phyloP scores from a whole-genome alignment of 92 coral and sea anemone species.

The Pocillopora meandrina region DNA sequence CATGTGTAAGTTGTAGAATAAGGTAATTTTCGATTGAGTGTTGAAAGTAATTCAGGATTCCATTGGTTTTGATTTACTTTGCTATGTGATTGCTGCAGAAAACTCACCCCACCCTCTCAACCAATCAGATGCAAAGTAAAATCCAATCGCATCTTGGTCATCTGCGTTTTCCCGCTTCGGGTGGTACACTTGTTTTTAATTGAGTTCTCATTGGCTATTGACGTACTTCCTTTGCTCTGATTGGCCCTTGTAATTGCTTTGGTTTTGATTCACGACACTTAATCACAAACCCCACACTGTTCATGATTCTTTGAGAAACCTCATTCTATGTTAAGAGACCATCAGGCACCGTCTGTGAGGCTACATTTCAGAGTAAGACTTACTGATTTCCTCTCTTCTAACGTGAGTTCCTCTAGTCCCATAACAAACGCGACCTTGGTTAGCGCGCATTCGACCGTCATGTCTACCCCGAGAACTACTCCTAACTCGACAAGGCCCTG shows the following conservation, averaged over 20 bases:
- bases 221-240: background rate
- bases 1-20: too few species aligned
- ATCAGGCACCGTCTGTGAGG: background rate
- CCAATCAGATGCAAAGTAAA: too few species aligned
- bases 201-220: too few species aligned
- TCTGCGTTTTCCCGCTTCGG: too few species aligned
- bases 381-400: conserved; percentile 74
- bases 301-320: background rate
- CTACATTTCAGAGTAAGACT: background rate
- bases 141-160: too few species aligned
- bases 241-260: too few species aligned
- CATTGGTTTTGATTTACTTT: too few species aligned
- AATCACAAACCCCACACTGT: background rate
- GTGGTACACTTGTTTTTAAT: background rate
- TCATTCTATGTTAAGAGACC: background rate
- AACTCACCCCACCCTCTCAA: too few species aligned
- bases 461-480: conserved; percentile 83
- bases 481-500: conserved; percentile 64
- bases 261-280: too few species aligned
- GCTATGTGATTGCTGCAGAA: too few species aligned
- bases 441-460: conserved; percentile 89
- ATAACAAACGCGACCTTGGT: conserved; percentile 85
- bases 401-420: conserved; percentile 63
- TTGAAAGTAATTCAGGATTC: background rate
- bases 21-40: too few species aligned